Base-by-base conservation (phyloP, 2,113 vertebrate species). In the Cricetomys ansorgei region DNA sequence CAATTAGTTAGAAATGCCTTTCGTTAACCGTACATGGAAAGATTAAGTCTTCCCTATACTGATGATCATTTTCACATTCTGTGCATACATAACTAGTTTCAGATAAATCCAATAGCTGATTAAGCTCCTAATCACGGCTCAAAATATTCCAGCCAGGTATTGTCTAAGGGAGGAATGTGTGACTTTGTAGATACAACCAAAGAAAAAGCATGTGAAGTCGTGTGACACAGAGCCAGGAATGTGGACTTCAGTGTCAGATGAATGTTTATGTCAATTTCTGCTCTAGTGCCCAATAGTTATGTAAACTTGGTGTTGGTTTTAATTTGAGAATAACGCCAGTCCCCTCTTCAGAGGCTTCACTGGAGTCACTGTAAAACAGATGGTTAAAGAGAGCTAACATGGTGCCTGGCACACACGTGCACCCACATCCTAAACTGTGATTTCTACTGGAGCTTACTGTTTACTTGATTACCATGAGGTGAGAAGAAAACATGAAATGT, bases 71-170 rank as follows among this genome's bases (percentile, higher is more conserved):
- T 95, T 69, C 53, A 73, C 70, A 76, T 77, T 95, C 67, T 92
- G 31, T 89, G 55, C 86, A 37, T 70, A 79, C 25, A 43, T 55
- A 93, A 83, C 48, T 45, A 69, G n/a, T 83, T 96, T 86, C 43
- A 79, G 65, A 86, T 75, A 85, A 87, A 91, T 97, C 75, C 76
- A 45, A 90, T n/a, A 57, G 81, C 96, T 57, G 21, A 95, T 95
- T 81, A 88, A 91, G 72, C 29, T 45, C 76, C 88, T 96, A 86
- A 86, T 94, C 45, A 59, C 16, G 40, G 95, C 45, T 93, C 37
- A 73, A 92, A 88, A 95, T 92, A 95, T 59, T n/a, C 65, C 34
- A 95, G 27, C 57, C 37, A 83, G 29, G 17, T 83, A 57, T 57
- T 89, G 43, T 85, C 23, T 89, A 11, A 89, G 75, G 57, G 79